A percentile compares a stretch with the other conserved stretches of the same genome.
Evolutionary conservation across 2,797 vertebrate genomes (phyloP).

Genomic region (Synaphobranchus kaupii): DNA sequence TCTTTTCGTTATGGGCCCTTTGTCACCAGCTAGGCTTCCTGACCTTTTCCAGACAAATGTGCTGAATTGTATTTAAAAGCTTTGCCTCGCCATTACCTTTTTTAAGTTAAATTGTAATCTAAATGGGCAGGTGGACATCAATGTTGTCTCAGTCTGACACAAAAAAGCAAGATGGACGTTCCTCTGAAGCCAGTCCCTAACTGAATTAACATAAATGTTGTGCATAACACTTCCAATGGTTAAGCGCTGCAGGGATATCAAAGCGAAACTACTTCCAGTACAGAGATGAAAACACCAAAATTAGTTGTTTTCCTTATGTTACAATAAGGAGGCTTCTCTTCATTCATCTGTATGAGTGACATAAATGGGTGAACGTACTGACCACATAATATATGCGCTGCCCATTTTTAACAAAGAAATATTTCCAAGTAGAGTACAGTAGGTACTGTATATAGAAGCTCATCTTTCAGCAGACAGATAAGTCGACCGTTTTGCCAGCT

Average conservation of each 20-base stretch:
- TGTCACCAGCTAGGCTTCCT: slow-evolving; percentile 18
- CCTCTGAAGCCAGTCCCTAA: neutral
- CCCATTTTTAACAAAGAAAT: neutral
- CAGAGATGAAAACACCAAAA: neutral
- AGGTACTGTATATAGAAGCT: neutral
- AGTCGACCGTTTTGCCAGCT: neutral
- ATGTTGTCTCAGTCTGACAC: neutral
- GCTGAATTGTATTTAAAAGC: neutral
- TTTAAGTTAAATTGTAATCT: slow-evolving; percentile 47
- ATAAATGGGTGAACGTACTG: neutral
- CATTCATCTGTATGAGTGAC: neutral
- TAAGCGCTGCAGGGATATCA: neutral
- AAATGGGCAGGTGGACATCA: neutral
- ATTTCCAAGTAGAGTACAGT: neutral
- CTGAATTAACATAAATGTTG: neutral
- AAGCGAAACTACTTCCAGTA: neutral
- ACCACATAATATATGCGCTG: neutral
- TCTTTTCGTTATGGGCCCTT: slow-evolving; percentile 58
- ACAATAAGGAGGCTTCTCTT: neutral
- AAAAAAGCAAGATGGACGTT: neutral
- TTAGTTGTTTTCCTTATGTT: neutral
- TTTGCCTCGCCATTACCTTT: neutral
- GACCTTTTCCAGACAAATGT: neutral
- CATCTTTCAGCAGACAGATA: neutral
- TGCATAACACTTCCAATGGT: neutral